Percentiles rank a stretch among this genome's conserved stretches.
Evolutionary conservation across 2,113 vertebrate species (phyloP).

Genomic region (Sylvia atricapilla): DNA sequence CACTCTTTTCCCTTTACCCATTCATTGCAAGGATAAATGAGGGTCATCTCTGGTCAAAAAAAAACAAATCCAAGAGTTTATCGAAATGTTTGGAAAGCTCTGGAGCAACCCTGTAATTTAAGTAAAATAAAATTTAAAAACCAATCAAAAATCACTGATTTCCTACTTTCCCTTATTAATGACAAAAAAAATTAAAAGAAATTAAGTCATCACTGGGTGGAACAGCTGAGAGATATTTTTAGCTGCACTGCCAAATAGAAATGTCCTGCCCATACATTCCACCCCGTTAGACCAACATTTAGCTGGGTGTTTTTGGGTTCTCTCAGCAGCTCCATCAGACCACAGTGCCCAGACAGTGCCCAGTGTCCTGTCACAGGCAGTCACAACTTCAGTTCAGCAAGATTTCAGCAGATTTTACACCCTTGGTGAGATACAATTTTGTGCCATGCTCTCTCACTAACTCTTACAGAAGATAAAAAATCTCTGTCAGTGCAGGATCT

Average conservation of each 20-base stretch:
- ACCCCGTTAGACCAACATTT: neutral
- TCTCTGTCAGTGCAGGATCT: neutral
- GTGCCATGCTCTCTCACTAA: neutral
- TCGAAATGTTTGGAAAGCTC: neutral
- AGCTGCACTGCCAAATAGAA: neutral
- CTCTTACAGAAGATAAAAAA: neutral
- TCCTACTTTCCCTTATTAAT: neutral
- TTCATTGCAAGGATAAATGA: neutral
- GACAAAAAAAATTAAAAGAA: neutral
- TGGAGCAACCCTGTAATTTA: neutral
- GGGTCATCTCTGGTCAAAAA: neutral
- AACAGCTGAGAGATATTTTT: neutral
- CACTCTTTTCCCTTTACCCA: neutral
- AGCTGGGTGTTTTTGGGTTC: neutral
- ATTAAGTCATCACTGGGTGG: neutral
- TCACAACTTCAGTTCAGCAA: neutral
- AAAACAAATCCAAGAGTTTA: neutral
- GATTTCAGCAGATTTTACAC: neutral
- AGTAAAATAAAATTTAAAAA: neutral
- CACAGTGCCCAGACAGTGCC: neutral
- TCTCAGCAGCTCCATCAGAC: neutral
- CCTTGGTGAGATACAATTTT: neutral
- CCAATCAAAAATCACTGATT: neutral
- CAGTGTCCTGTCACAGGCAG: neutral
- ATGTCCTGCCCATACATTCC: neutral